Evolutionary conservation across 1,140 invertebrate genomes (phyloP), one percentile per base, ranked within the genome.

Genomic region (Pentalonia nigronervosa): DNA sequence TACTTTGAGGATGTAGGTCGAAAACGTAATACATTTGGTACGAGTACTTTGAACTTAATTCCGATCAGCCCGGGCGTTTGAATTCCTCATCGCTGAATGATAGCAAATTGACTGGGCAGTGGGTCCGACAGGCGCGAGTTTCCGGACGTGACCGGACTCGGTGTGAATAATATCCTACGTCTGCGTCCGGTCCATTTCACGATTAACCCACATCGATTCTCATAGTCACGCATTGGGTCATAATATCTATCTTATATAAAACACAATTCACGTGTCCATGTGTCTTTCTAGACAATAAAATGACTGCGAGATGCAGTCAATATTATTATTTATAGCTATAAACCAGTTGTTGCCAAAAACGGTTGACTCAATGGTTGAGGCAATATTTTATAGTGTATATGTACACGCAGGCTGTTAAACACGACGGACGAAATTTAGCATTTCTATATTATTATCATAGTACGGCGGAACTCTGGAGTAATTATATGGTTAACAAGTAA

Each of bases 101-200:
- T 76, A n/a, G 67, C 67, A 91, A 91, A 91, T 91, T 81, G 67
- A 91, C 56, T 45, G 45, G 60, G n/a, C n/a, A 76, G 50, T 53
- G 60, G 45, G 60, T 47, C 45, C 90, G 90, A 81, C 90, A 83
- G 56, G 20, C 67, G 90, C 21, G 67, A 47, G 45, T 91, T 91
- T 47, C 67, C 90, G 90, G 67, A 91, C 90, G 56, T 91, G 45
- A 76, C 90, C 45, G 45, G 45, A 91, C 67, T 81, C 30, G n/a
- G 45, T 36, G 60, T 48, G 45, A 91, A 91, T 81, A 91, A 76
- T 67, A 67, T 67, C 87, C 48, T 53, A 23, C 17, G 60, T 76
- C 45, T 50, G 45, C 67, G 67, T 90, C 53, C 53, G 36, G 89
- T 67, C 56, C 56, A 45, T 67, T 90, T 90, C 34, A 67, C 41